Evolutionary conservation across 30 jellyfish, hydroid and myxozoan species (phyloP), one percentile per base, ranked within the genome.

Genomic region (Haliclystus octoradiatus): DNA sequence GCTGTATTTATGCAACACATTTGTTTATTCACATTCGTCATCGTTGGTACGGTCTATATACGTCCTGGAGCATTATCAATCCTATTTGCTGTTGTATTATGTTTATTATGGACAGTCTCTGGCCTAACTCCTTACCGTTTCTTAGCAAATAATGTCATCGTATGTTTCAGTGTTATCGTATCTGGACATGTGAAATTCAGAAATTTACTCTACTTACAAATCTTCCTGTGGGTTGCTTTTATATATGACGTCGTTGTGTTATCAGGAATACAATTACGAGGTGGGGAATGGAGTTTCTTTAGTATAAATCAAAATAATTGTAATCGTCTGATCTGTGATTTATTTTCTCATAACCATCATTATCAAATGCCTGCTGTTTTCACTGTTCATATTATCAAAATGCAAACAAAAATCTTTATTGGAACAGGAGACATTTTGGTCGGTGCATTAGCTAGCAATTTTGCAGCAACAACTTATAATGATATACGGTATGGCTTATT

Each of bases 191-290:
- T 79, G 27, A 63, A 50, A 25, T 79, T 79, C 62, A 60, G 47
- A 34, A 79, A 71, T 62, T 79, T 79, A 65, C 62, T 51, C 23
- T 70, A 63, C 65, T 47, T 79, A 23, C 93, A 79, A 46, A 79
- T 79, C n/a, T 79, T 79, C 70, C 29, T 79, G 57, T 79, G 93
- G 93, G 52, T 71, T 13, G 93, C 93, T 1, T 79, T 79, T 49
- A 19, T 70, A 9, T 79, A 79, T 64, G 93, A 79, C 46, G 85
- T 71, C 1, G 28, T 28, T 30, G 26, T 72, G 9, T 62, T 79
- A 62, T 31, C 50, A 31, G 65, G 79, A 28, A 14, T 79, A 31
- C 67, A 69, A 28, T 49, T 69, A 31, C 34, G 31, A 35, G 29
- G 26, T 9, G 63, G 57, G 22, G 76, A 49, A 26, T 5, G 73